Percentiles rank a stretch among this genome's conserved stretches.
These are phyloP conservation scores for Apomyelois bistriatella DNA, from an alignment of 2,888 invertebrate species.

Conservation along the genomic window DNA sequence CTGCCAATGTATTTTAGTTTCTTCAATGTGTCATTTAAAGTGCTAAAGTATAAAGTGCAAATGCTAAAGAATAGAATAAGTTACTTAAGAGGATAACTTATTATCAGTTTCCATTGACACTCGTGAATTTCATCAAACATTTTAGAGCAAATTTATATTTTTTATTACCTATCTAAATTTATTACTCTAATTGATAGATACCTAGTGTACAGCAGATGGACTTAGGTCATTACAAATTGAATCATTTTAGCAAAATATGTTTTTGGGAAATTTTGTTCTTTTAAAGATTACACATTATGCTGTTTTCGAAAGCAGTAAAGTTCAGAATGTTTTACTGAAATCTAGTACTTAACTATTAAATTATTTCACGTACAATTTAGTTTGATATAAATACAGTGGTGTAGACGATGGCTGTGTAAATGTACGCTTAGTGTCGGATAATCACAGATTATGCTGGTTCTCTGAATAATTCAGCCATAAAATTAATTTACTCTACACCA, in stretches of 20 bases:
- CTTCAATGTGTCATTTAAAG: not conserved
- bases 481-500: slow-evolving; percentile 10
- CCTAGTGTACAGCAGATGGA: no score
- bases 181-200: no score
- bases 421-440: slow-evolving; percentile 10
- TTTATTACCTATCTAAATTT: no score
- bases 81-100: not conserved
- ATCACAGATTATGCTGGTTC: slow-evolving; percentile 14
- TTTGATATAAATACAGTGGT: slow-evolving; percentile 15
- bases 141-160: no score
- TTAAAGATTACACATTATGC: no score
- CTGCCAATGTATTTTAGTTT: slow-evolving; percentile 7
- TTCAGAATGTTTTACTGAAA: no score
- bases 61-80: not conserved
- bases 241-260: no score
- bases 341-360: not conserved
- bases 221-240: no score
- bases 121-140: no score
- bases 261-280: no score
- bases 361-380: not conserved
- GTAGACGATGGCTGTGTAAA: slow-evolving; percentile 10
- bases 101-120: no score
- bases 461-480: slow-evolving; percentile 12
- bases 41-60: not conserved
- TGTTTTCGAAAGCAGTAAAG: no score